Evolutionary conservation across 2,113 vertebrate genomes (phyloP), one percentile per base, ranked within the genome.

Genomic region (Sinocyclocheilus anophthalmus): DNA sequence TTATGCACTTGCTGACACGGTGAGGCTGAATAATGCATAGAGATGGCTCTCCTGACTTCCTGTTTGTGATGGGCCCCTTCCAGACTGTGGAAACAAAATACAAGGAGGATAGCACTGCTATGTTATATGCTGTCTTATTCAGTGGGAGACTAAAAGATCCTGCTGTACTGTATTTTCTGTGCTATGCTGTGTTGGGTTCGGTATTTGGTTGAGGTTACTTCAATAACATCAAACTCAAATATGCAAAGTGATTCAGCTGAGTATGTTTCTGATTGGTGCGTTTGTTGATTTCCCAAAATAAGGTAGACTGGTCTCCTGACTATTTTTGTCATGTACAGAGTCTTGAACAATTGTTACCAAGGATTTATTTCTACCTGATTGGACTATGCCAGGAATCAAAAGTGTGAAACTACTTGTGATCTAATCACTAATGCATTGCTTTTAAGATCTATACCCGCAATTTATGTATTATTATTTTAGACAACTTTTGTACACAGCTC

Each of bases 11-110:
- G 65, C 30, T 11, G 73, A 85, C 78, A 63, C 73, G 67, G 86
- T 86, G 75, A 86, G 45, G 69, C 55, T 88, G 78, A 76, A 80
- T 87, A 83, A 87, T 85, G 83, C 75, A 87, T 76, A 81, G 73
- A 82, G 50, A 57, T 20, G 42, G 48, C n/a, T 76, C 76, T 85
- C 63, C 11, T 76, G 59, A 82, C 30, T 85, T 88, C 72, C 84
- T 85, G 69, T 69, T 67, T 73, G 39, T 65, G 45, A 83, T 70
- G 53, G 30, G 81, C 63, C 81, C 77, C 88, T 86, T 81, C 79
- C 82, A 78, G 55, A 59, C 77, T 26, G 20, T 18, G 33, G 10
- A 85, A 42, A 83, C 61, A 33, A 89, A 61, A 79, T 26, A 45
- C 63, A 69, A 37, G 39, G 10, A 22, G n/a, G 50, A 30, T 5